A percentile compares a stretch with the other conserved stretches of the same genome.
Conservation (phyloP, 2,113 vertebrate genomes). For the Sander lucioperca region DNA sequence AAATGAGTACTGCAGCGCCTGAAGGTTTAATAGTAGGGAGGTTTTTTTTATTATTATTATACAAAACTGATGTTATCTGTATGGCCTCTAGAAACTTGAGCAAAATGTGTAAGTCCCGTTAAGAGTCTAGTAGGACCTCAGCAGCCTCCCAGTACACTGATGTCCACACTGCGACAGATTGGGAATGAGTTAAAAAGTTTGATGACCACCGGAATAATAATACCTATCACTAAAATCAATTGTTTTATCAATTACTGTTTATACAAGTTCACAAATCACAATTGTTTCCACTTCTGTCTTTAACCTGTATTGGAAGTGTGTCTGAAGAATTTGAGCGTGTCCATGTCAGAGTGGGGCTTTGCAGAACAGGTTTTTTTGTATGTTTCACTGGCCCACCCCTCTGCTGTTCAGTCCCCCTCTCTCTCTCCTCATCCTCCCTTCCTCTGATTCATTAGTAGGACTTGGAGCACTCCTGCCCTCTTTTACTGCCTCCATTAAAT, state of each 20-base stretch:
- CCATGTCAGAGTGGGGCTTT: neutral
- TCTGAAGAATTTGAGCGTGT: neutral
- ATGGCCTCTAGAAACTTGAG: neutral
- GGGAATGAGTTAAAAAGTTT: neutral
- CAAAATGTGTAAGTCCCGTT: neutral
- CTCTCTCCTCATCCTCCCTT: neutral
- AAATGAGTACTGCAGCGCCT: neutral
- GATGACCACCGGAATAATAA: neutral
- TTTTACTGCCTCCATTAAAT: constrained; percentile 76
- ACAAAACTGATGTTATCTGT: neutral
- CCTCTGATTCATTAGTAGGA: constrained; percentile 70
- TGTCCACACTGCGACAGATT: too few relatives aligned
- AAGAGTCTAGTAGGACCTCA: too few relatives aligned
- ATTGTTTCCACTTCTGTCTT: neutral
- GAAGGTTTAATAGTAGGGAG: neutral
- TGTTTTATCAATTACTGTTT: neutral
- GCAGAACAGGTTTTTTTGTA: neutral
- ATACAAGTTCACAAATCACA: neutral
- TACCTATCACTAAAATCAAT: neutral
- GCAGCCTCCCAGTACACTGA: too few relatives aligned
- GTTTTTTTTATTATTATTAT: neutral
- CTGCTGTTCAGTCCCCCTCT: neutral
- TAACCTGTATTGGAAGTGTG: neutral
- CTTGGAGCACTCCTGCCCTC: constrained; percentile 53
- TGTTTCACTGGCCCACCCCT: constrained; percentile 1